Percentiles rank a stretch among this genome's conserved stretches.
These are phyloP conservation scores for Atethmia centrago DNA, from an alignment of 2,888 invertebrate genomes.

Conservation along the genomic window DNA sequence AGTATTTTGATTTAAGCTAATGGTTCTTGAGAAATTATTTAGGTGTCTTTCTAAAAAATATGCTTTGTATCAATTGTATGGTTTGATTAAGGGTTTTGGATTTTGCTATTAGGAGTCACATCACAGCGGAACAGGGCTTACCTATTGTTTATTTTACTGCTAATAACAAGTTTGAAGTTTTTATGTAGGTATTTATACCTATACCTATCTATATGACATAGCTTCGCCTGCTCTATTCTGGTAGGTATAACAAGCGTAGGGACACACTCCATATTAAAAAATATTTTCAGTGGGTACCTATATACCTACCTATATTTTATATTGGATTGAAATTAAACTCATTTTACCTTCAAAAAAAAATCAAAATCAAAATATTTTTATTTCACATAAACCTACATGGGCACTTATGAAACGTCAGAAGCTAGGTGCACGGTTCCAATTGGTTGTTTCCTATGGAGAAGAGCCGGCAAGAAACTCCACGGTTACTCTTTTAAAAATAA, in stretches of 20 bases:
- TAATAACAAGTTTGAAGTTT: neutral
- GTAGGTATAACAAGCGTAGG: neutral
- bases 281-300: too few relatives aligned
- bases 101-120: neutral
- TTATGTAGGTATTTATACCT: neutral
- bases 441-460: too few relatives aligned
- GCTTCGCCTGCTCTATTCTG: neutral
- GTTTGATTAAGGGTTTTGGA: neutral
- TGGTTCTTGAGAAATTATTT: slow-evolving; percentile 27
- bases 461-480: too few relatives aligned
- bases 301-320: too few relatives aligned
- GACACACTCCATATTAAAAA: too few relatives aligned
- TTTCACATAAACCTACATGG: too few relatives aligned
- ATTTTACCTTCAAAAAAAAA: too few relatives aligned
- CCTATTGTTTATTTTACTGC: neutral
- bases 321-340: neutral
- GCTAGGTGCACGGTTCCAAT: too few relatives aligned
- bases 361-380: too few relatives aligned
- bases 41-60: neutral
- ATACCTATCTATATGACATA: neutral
- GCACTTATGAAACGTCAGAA: too few relatives aligned
- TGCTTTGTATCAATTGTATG: too few relatives aligned
- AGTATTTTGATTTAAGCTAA: slow-evolving; percentile 51
- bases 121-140: neutral
- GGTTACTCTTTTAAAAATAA: too few relatives aligned